Base-by-base conservation (phyloP, 2,113 vertebrate genomes). In the Hoplias malabaricus region DNA sequence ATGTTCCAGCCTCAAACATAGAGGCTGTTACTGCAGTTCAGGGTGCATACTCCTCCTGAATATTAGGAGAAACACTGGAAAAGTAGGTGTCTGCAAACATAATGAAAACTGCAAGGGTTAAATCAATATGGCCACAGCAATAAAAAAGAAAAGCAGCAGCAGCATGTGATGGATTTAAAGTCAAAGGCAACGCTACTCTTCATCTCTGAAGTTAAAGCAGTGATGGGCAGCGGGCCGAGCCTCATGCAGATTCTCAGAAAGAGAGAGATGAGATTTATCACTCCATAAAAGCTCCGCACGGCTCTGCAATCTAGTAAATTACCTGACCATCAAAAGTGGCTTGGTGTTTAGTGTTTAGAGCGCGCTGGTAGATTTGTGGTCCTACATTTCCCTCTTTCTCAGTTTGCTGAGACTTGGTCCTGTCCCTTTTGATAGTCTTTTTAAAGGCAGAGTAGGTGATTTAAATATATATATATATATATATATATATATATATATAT, bases 301-400 rank as follows among this genome's bases (percentile, higher is more conserved):
- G 73, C 77, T 75, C 70, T 75, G 85, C 85, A 83, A 85, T 90
- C 82, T 82, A 84, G 80, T 85, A 85, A 86, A 88, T 85, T 66
- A 89, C 84, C 82, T 62, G 77, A 74, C 82, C 77, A 84, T 89
- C 78, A 86, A 83, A 81, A 72, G 74, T 54, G 81, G 68, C 81
- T 72, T 21, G 53, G 56, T 10, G 43, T 73, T 77, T 79, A 77
- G 63, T 34, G 53, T 69, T 77, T 23, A 42, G 69, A 50, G 70
- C 43, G 25, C 40, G 68, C 48, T 50, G 43, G 69, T 34, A 81
- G 84, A 81, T 83, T 69, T 69, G 72, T 69, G 71, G 54, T 27
- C 27, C 16, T 21, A 36, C 29, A 57, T 14, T 19, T 5, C 25
- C 13, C 38, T 50, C 33, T 46, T 19, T 5, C 25, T 12, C 38